phyloP scores from a whole-genome alignment of 2,113 vertebrate genomes.

The Pheucticus melanocephalus region DNA sequence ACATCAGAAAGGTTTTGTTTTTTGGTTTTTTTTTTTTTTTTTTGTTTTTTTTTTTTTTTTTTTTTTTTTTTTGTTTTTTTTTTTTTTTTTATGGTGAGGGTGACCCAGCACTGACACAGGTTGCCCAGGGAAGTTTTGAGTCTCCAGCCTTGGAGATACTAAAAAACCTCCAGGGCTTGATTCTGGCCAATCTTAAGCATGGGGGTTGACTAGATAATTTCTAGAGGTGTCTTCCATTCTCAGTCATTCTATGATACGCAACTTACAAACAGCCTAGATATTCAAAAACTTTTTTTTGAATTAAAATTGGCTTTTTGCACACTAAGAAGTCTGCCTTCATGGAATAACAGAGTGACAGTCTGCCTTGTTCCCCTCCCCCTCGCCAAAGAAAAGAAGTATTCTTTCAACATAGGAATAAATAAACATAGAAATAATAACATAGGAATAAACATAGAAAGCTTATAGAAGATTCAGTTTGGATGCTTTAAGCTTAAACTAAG shows the following conservation, averaged over 20 bases:
- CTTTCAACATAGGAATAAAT: background rate
- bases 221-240: background rate
- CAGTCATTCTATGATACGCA: background rate
- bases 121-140: background rate
- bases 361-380: accelerated
- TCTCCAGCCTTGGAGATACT: background rate
- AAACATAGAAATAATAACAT: background rate
- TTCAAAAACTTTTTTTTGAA: background rate
- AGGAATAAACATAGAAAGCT: background rate
- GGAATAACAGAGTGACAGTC: background rate
- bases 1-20: background rate
- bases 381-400: background rate
- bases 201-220: accelerated
- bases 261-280: background rate
- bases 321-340: background rate
- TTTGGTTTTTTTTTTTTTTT: too few species aligned
- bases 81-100: background rate
- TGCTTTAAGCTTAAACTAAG: background rate
- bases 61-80: too few species aligned
- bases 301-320: background rate
- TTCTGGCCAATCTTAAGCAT: background rate
- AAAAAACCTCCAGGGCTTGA: accelerated
- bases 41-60: too few species aligned
- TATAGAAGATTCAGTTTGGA: background rate
- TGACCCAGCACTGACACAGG: background rate